phyloP scores from a whole-genome alignment of 53 echinoderm and acorn worm genomes.

The Patiria pectinifera region DNA sequence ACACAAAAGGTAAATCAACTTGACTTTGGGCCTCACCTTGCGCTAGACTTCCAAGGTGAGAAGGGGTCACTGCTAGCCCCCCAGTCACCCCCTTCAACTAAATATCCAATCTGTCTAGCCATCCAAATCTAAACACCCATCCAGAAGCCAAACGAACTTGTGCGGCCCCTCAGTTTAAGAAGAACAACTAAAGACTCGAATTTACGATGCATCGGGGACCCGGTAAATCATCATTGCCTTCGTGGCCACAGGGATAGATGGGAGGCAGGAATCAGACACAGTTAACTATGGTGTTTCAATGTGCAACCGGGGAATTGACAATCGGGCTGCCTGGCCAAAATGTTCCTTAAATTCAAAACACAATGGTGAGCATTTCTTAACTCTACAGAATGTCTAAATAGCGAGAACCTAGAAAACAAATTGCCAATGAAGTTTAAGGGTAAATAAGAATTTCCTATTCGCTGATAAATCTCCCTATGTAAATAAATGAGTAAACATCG shows the following conservation, averaged over 20 bases:
- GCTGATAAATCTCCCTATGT: not conserved
- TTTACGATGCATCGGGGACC: not conserved
- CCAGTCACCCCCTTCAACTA: not conserved
- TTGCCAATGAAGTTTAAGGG: not conserved
- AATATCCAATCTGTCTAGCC: not conserved
- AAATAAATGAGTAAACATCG: not conserved
- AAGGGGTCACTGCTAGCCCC: not conserved
- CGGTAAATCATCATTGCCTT: not conserved
- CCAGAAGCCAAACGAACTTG: not conserved
- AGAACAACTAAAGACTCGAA: not conserved
- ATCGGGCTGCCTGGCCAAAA: not conserved
- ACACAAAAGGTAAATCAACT: constrained; percentile 22
- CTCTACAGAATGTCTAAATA: no score
- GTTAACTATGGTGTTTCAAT: not conserved
- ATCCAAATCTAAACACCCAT: not conserved
- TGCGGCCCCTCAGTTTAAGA: not conserved
- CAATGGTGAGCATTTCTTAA: no score
- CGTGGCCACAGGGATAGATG: not conserved
- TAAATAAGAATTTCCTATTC: not conserved
- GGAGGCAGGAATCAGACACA: constrained; percentile 1
- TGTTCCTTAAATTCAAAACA: not conserved
- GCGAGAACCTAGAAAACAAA: not conserved
- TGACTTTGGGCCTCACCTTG: not conserved
- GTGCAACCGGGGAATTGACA: not conserved
- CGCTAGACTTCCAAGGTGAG: not conserved